phyloP scores from a whole-genome alignment of 2,797 vertebrate genomes.

The Apogon talboti region DNA sequence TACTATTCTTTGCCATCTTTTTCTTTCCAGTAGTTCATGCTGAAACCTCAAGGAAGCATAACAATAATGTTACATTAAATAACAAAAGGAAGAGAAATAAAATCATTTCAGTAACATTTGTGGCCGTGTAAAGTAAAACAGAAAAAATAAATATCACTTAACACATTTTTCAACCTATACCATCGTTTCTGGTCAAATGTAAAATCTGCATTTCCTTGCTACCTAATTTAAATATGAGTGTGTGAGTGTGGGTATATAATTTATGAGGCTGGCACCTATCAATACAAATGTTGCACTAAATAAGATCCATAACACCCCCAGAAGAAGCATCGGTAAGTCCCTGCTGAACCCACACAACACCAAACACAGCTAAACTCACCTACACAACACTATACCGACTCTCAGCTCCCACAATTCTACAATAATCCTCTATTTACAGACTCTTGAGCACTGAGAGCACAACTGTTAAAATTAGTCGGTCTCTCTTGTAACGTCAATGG shows the following conservation, averaged over 20 bases:
- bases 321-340: conserved; percentile 31
- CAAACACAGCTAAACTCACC: conserved; percentile 32
- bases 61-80: no score
- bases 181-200: no score
- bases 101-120: no score
- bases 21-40: no score
- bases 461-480: conserved; percentile 26
- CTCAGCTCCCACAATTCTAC: conserved; percentile 20
- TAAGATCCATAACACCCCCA: conserved; percentile 36
- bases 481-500: conserved; percentile 8
- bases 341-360: conserved; percentile 37
- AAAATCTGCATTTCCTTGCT: background rate
- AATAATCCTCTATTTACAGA: conserved; percentile 25
- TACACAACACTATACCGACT: conserved; percentile 18
- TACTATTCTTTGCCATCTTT: no score
- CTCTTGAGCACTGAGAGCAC: conserved; percentile 21
- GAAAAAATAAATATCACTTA: no score
- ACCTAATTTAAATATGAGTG: conserved; percentile 49
- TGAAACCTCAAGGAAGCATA: no score
- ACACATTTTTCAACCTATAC: no score
- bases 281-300: conserved; percentile 24
- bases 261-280: conserved; percentile 42
- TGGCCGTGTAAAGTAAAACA: no score
- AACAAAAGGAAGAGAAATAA: no score
- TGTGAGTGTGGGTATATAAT: conserved; percentile 37